Percentiles rank a stretch among this genome's conserved stretches.
These are phyloP conservation scores for Zootermopsis nevadensis DNA, from an alignment of 2,888 invertebrate genomes.

Conservation along the genomic window DNA sequence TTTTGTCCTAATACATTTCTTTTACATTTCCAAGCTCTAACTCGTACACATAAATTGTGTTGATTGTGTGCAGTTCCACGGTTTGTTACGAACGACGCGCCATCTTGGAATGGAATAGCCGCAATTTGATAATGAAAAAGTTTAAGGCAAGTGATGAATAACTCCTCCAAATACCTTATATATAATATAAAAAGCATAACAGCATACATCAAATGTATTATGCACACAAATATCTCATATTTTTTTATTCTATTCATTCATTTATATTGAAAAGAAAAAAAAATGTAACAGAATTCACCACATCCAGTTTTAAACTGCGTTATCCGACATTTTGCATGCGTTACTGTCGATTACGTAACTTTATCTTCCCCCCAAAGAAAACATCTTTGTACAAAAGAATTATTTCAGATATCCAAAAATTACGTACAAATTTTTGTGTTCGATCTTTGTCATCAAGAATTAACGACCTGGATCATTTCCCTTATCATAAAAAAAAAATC, in stretches of 20 bases:
- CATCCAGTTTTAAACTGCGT: neutral
- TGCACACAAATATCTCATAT: slow-evolving; percentile 20
- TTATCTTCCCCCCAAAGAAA: slow-evolving; percentile 30
- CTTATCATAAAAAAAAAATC: neutral
- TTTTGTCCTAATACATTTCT: neutral
- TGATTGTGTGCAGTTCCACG: slow-evolving; percentile 13
- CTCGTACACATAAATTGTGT: neutral
- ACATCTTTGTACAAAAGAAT: slow-evolving; percentile 34
- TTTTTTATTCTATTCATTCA: slow-evolving; percentile 1
- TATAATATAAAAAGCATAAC: slow-evolving; percentile 40
- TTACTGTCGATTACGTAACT: neutral
- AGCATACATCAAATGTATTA: slow-evolving; percentile 28
- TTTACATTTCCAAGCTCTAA: slow-evolving; percentile 4
- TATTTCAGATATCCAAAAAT: slow-evolving; percentile 27
- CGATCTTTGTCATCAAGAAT: slow-evolving; percentile 4
- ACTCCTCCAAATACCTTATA: slow-evolving; percentile 21
- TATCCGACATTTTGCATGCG: neutral
- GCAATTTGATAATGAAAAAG: neutral
- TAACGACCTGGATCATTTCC: slow-evolving; percentile 9
- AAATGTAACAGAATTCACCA: slow-evolving; percentile 18
- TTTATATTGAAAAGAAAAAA: slow-evolving; percentile 15
- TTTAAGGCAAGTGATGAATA: slow-evolving; percentile 33
- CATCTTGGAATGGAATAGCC: slow-evolving; percentile 34
- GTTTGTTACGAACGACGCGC: neutral
- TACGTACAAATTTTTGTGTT: neutral